Conservation (phyloP, 2,888 invertebrate species). For the Ennomos erosarius region DNA sequence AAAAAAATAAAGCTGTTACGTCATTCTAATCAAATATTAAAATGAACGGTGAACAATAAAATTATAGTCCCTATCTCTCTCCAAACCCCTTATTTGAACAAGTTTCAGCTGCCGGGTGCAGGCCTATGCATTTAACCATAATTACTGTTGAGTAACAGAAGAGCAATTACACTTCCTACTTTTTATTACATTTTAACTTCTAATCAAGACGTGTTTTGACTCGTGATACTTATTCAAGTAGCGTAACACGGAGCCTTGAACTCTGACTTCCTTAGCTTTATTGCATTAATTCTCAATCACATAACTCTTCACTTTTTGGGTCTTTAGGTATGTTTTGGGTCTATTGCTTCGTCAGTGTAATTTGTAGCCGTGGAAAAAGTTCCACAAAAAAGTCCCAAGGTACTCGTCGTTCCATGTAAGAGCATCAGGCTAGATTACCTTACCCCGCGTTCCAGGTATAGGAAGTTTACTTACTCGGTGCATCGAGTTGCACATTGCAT, state of each 20-base stretch:
- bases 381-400: conserved; percentile 30
- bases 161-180: conserved; percentile 32
- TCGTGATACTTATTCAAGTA: conserved; percentile 30
- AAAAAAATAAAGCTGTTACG: conserved; percentile 20
- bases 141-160: conserved; percentile 43
- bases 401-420: conserved; percentile 48
- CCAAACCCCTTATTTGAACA: conserved; percentile 38
- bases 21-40: conserved; percentile 16
- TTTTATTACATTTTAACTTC: conserved; percentile 18
- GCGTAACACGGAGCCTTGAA: conserved; percentile 22
- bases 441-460: conserved; percentile 56
- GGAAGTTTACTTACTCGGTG: conserved; percentile 44
- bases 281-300: conserved; percentile 9
- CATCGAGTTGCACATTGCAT: conserved; percentile 47
- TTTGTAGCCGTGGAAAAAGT: conserved; percentile 25
- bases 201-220: conserved; percentile 8
- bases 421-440: conserved; percentile 45
- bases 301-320: conserved; percentile 16
- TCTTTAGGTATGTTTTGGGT: conserved; percentile 6
- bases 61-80: conserved; percentile 33
- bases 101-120: conserved; percentile 39
- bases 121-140: conserved; percentile 49
- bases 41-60: conserved; percentile 22
- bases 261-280: conserved; percentile 24
- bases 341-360: conserved; percentile 17